Evolutionary conservation across 2,888 invertebrate species (phyloP).

Genomic region (Frankliniella fusca): DNA sequence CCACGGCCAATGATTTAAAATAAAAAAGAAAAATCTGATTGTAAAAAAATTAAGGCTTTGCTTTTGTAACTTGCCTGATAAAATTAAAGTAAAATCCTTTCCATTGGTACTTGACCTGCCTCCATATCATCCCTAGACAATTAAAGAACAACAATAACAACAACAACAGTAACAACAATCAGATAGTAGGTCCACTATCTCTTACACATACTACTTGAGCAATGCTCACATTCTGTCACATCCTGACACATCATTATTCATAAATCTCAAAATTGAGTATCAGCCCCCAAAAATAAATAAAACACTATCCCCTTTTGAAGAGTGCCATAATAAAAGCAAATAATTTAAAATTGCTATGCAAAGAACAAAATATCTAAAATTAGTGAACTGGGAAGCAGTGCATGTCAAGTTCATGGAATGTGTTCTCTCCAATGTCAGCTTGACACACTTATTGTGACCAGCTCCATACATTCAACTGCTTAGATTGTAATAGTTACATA

Average conservation of each 20-base stretch:
- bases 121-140: background rate
- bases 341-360: background rate
- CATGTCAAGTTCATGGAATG: conserved; percentile 26
- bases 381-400: conserved; percentile 19
- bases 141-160: background rate
- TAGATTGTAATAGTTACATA: background rate
- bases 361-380: background rate
- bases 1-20: background rate
- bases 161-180: conserved; percentile 3
- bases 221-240: conserved; percentile 11
- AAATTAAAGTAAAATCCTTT: background rate
- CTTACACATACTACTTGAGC: conserved; percentile 8
- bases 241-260: background rate
- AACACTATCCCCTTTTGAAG: background rate
- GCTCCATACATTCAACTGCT: background rate
- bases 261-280: background rate
- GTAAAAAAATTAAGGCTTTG: background rate
- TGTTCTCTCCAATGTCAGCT: conserved; percentile 1
- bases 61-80: background rate
- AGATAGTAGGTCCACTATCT: background rate
- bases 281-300: background rate
- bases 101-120: conserved; percentile 3
- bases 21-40: background rate
- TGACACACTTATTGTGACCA: conserved; percentile 26
- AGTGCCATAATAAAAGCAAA: background rate